Percentiles rank a stretch among this genome's conserved stretches.
These are phyloP conservation scores for Caenorhabditis doughertyi DNA, from an alignment of 2,888 invertebrate genomes.

Conservation along the genomic window DNA sequence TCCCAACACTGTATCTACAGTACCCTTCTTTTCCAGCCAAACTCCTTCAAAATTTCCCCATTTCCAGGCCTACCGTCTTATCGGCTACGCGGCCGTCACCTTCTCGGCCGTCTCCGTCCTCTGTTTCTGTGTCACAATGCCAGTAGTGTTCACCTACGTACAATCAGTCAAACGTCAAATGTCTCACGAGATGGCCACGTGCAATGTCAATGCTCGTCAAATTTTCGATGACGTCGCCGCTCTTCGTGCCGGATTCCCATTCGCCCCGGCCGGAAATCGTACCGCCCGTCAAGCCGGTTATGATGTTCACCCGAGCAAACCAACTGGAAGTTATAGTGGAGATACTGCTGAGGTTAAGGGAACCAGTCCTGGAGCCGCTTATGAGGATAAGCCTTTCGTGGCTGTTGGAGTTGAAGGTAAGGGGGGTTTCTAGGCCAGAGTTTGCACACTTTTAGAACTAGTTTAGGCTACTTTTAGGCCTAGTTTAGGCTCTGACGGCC, in stretches of 20 bases:
- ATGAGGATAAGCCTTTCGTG: conserved; percentile 56
- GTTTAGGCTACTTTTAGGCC: too few species aligned
- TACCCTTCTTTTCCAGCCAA: not conserved
- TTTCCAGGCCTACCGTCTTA: conserved; percentile 69
- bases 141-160: conserved; percentile 69
- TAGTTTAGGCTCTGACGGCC: too few species aligned
- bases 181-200: conserved; percentile 66
- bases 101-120: conserved; percentile 69
- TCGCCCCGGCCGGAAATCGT: conserved; percentile 37
- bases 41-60: not conserved
- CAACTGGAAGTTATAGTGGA: conserved; percentile 17
- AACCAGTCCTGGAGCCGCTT: conserved; percentile 1
- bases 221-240: conserved; percentile 63
- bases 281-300: conserved; percentile 63
- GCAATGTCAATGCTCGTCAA: conserved; percentile 65
- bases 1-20: too few species aligned
- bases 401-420: conserved; percentile 56
- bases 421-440: not conserved
- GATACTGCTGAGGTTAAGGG: conserved; percentile 36
- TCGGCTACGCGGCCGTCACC: conserved; percentile 71
- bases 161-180: conserved; percentile 69
- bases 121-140: conserved; percentile 70
- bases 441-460: too few species aligned
- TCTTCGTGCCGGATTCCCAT: conserved; percentile 44
- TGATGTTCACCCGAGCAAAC: conserved; percentile 30